Percentiles rank a stretch among this genome's conserved stretches.
Evolutionary conservation across 2,797 vertebrate species (phyloP).

Genomic region (Syndactyla subalaris): DNA sequence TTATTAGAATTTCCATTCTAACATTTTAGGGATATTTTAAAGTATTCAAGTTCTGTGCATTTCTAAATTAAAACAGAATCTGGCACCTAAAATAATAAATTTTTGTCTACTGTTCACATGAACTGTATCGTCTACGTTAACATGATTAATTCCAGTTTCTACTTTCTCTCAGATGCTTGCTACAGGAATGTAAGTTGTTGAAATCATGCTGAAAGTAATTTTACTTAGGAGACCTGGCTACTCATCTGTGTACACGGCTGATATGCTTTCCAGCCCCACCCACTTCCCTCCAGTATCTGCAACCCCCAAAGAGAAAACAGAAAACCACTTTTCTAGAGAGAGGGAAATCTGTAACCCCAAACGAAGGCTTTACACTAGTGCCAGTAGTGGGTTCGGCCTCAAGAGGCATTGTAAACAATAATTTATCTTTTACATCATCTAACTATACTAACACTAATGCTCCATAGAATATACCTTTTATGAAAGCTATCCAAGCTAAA

Average conservation of each 20-base stretch:
- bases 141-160: neutral
- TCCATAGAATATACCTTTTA: neutral
- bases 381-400: neutral
- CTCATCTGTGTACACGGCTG: neutral
- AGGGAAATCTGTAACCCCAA: neutral
- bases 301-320: neutral
- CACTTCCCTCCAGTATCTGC: neutral
- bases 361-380: neutral
- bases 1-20: constrained; percentile 6
- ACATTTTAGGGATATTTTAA: neutral
- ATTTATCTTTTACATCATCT: neutral
- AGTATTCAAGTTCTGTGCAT: neutral
- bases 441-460: neutral
- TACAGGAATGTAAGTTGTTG: neutral
- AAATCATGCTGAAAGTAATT: neutral
- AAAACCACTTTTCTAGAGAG: neutral
- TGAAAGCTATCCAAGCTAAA: neutral
- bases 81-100: neutral
- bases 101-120: neutral
- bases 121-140: neutral
- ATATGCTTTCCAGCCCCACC: neutral
- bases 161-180: neutral
- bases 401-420: neutral
- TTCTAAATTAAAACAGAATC: neutral
- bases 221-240: neutral